Base-by-base conservation (phyloP, 1,140 invertebrate genomes). In the Camponotus vicinus region DNA sequence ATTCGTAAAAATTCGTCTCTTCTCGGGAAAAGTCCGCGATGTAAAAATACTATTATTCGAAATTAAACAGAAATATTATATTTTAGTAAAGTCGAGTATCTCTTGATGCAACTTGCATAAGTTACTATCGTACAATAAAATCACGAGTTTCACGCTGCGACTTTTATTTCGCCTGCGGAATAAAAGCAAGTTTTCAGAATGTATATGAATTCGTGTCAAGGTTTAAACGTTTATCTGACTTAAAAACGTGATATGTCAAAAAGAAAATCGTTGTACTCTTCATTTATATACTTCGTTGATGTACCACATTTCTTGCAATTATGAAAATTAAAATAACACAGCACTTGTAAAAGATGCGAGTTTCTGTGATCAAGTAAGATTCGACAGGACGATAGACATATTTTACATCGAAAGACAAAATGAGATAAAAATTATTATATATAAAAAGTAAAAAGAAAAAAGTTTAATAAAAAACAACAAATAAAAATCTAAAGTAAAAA, bases 141-240 rank as follows among this genome's bases (percentile, higher is more conserved):
- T 52, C 49, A 52, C 6, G 49, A 75, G 79, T 75, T 83, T 75
- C 40, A 27, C 55, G 55, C 57, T 49, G 40, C 11, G 69, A 61
- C 79, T 61, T 83, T 83, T 73, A 83, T 83, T 57, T 83, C 13
- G 18, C 18, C 7, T 8, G 27, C 69, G 13, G 55, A 73, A 73
- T 83, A 61, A 61, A 73, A 83, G 69, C 79, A 69, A 70, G 52
- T 83, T 83, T 83, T 63, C 69, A 75, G 40, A 73, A n/a, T 59
- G 11, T 18, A 27, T n/a, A 21, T 13, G 79, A 61, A 83, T 75
- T 83, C n/a, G 32, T 83, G 79, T 83, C 79, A 75, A 83, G 79
- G 79, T 75, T 61, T 18, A 27, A 27, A 32, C 52, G 27, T 73
- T 83, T 83, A 75, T 83, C 40, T 83, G 69, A 83, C 69, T 57